phyloP scores from a whole-genome alignment of 2,888 invertebrate genomes.

The Nymphalis urticae region DNA sequence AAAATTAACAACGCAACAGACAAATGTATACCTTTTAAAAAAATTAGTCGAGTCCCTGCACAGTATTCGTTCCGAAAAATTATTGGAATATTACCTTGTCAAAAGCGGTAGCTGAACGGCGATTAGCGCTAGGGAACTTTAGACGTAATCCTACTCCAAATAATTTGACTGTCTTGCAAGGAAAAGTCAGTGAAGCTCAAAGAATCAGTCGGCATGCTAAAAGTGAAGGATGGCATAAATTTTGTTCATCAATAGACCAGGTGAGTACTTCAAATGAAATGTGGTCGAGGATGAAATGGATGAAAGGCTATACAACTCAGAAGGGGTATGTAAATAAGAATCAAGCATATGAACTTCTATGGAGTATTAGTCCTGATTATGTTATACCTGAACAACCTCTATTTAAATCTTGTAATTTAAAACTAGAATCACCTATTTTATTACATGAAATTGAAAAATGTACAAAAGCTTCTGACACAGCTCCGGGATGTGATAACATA shows the following conservation, averaged over 20 bases:
- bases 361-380: too few relatives aligned
- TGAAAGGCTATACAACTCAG: constrained; percentile 3
- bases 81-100: constrained; percentile 13
- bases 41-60: constrained; percentile 7
- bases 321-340: background rate
- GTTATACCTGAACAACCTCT: too few relatives aligned
- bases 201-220: constrained; percentile 4
- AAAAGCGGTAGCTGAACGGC: constrained; percentile 15
- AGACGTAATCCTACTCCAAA: constrained; percentile 10
- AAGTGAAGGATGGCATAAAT: constrained; percentile 13
- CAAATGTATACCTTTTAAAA: constrained; percentile 7
- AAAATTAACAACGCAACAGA: constrained; percentile 13
- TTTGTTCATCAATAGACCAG: constrained; percentile 20
- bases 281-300: constrained; percentile 22
- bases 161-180: constrained; percentile 13
- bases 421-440: too few relatives aligned
- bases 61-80: constrained; percentile 6
- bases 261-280: constrained; percentile 5
- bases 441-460: constrained; percentile 20
- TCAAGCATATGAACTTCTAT: background rate
- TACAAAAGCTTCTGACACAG: constrained; percentile 24
- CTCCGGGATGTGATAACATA: constrained; percentile 27
- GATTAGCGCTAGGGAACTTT: constrained; percentile 11
- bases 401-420: too few relatives aligned
- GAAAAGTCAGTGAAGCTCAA: constrained; percentile 3